Percentiles rank a stretch among this genome's conserved stretches.
Conservation (phyloP, 2,797 vertebrate species). For the Schizopygopsis pylzovi region DNA sequence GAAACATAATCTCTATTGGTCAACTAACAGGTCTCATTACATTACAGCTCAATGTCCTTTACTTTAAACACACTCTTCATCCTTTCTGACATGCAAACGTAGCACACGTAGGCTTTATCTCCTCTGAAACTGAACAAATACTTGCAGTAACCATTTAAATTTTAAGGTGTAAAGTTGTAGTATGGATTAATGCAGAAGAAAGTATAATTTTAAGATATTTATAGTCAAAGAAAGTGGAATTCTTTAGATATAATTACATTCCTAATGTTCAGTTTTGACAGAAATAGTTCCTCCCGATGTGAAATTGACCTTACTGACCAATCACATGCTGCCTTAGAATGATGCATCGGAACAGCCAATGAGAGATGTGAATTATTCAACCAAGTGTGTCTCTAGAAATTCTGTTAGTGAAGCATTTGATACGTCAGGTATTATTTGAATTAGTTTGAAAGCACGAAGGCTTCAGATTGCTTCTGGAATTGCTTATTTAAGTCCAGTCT, state of each 20-base stretch:
- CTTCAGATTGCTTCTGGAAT: slow-evolving; percentile 28
- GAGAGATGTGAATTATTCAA: not conserved
- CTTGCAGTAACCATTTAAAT: not conserved
- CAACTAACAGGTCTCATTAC: slow-evolving; percentile 38
- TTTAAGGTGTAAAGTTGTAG: not conserved
- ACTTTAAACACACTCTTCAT: slow-evolving; percentile 17
- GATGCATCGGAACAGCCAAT: not conserved
- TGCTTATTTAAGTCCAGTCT: slow-evolving; percentile 23
- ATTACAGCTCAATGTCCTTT: slow-evolving; percentile 23
- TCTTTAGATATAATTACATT: not conserved
- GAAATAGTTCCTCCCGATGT: not conserved
- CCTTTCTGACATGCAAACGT: not conserved
- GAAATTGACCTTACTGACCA: not conserved
- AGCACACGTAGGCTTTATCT: not conserved
- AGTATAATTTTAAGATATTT: not conserved
- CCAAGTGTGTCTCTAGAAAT: not conserved
- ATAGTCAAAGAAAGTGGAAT: not conserved
- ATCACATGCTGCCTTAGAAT: not conserved
- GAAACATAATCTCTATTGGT: slow-evolving; percentile 32
- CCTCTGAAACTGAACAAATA: not conserved
- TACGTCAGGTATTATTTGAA: not conserved
- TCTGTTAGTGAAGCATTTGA: not conserved
- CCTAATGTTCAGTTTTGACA: not conserved
- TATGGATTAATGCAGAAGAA: not conserved
- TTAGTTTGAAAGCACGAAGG: not conserved